Base-by-base conservation (phyloP, 2,113 vertebrate species). In the Urocolius indicus region DNA sequence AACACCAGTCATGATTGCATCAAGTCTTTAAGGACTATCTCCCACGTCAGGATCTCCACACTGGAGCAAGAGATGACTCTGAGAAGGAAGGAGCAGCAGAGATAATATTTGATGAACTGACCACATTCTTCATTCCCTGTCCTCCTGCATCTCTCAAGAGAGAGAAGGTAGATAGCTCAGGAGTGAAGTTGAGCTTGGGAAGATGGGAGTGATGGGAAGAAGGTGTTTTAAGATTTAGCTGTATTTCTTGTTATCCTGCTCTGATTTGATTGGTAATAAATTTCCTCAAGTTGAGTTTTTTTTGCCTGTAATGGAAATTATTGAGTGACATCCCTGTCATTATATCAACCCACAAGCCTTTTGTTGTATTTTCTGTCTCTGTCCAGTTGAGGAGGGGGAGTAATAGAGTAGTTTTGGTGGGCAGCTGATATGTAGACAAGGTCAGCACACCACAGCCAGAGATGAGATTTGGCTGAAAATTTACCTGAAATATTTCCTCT, bases 81-180 rank as follows among this genome's bases (percentile, higher is more conserved):
- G 38, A 80, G 57, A 24, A 59, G 29, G 6, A 58, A 52, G 14
- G 24, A 32, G 15, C 7, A 16, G 5, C 32, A 69, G 45, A 63
- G 15, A 58, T 15, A 11, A 21, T 0, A 0, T 38, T 27, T 23
- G 17, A 41, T 32, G 9, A 48, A 22, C 16, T 43, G 21, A 63
- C 32, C 14, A 5, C 26, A 62, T 5, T 6, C 5, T 0, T 11
- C 32, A 30, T 52, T 81, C 29, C 9, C 14, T 26, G 6, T 26
- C 9, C 9, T 6, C 9, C 38, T 13, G 19, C 9, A 13, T 26
- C 16, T 13, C 23, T 29, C 19, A 14, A 23, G 24, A 41, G 30
- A 74, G 16, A 86, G 8, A 6, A 54, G 26, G 16, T 3, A 61
- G 26, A 77, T 22, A 82, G 72, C 71, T 0, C 15, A 22, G 17